These are phyloP conservation scores for Cyanocitta stelleri DNA, from an alignment of 2,113 vertebrate species.

Conservation along the genomic window DNA sequence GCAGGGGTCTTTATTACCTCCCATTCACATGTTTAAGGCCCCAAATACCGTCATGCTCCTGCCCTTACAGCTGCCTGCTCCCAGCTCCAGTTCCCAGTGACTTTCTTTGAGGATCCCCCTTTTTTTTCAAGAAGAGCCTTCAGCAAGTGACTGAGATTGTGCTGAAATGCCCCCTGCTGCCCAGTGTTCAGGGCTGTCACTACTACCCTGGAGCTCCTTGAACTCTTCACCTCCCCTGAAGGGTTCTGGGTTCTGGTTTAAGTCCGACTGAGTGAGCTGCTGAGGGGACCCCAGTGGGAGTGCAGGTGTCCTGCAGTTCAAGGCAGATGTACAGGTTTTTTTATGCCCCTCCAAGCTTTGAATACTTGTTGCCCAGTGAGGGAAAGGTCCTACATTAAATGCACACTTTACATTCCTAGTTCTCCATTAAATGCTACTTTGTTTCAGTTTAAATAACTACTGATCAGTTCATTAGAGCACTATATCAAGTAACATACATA, in stretches of 20 bases:
- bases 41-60: background rate
- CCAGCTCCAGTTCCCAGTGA: background rate
- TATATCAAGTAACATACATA: background rate
- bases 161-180: background rate
- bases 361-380: background rate
- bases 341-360: background rate
- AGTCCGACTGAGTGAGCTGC: background rate
- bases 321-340: background rate
- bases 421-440: background rate
- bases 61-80: background rate
- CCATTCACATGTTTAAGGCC: accelerated
- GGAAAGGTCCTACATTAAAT: background rate
- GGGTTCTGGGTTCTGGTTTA: background rate
- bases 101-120: background rate
- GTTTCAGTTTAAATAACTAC: background rate
- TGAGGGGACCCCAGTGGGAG: background rate
- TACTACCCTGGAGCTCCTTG: accelerated
- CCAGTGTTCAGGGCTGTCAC: background rate
- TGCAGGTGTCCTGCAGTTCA: background rate
- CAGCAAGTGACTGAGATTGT: background rate
- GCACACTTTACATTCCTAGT: background rate
- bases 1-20: background rate
- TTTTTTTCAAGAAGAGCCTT: background rate
- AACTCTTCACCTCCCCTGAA: accelerated
- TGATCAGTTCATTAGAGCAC: background rate